Evolutionary conservation across 2,797 vertebrate species (phyloP).

Genomic region (Eptatretus atami): DNA sequence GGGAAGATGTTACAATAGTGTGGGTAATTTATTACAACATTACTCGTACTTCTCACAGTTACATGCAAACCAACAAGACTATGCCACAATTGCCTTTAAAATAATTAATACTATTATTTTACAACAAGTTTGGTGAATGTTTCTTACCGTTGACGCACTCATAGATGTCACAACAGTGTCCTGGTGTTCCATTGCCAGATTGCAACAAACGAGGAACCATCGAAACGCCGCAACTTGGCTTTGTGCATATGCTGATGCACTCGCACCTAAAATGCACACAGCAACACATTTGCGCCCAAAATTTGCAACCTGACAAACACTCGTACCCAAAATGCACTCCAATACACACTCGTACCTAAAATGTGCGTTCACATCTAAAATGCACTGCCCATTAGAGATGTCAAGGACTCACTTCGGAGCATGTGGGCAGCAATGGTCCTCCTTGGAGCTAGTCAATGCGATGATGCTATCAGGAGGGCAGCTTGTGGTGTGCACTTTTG

Average conservation of each 20-base stretch:
- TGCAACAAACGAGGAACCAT: constrained; percentile 32
- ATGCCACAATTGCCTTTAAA: too few species aligned
- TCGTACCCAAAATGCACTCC: too few species aligned
- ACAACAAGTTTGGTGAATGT: too few species aligned
- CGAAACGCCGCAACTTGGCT: constrained; percentile 36
- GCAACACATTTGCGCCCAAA: background rate
- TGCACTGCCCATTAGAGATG: too few species aligned
- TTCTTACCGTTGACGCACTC: constrained; percentile 50
- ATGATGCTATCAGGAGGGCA: constrained; percentile 50
- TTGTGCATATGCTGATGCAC: constrained; percentile 35
- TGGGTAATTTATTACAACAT: too few species aligned
- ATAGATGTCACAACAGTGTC: constrained; percentile 53
- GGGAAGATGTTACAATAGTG: too few species aligned
- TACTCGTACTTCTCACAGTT: too few species aligned
- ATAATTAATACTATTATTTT: too few species aligned
- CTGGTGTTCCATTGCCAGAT: constrained; percentile 35
- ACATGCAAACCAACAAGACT: too few species aligned
- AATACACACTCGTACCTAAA: background rate
- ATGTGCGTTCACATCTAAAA: background rate
- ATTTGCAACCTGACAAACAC: too few species aligned
- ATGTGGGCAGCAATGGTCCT: constrained; percentile 48
- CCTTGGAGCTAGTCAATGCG: constrained; percentile 40
- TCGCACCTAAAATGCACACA: constrained; percentile 34
- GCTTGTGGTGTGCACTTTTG: constrained; percentile 33
- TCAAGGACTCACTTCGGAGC: constrained; percentile 26